Base-by-base conservation (phyloP, 2,113 vertebrate species). In the Galemys pyrenaicus region DNA sequence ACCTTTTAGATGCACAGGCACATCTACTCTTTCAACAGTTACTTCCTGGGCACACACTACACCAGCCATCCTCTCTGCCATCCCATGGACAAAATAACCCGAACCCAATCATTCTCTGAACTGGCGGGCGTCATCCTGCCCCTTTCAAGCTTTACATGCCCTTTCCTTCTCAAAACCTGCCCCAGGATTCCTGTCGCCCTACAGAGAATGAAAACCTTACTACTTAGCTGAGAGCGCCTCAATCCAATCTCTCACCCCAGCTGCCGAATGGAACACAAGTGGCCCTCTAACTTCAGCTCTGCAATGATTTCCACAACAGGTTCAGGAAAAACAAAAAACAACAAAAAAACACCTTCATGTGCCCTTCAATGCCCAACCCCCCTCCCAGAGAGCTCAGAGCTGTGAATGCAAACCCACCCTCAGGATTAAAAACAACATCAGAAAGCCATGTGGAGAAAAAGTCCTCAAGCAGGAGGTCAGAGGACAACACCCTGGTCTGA, bases 161-260 rank as follows among this genome's bases (percentile, higher is more conserved):
- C 56, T 30, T 60, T 73, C 49, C 89, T 88, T 92, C 67, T 74
- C 56, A 44, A 87, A 88, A 84, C 37, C 89, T 71, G 74, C 51
- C 86, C 54, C 68, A 35, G 51, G n/a, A 32, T 32, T 78, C 44
- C 64, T 44, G 30, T 30, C 58, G 22, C 51, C 46, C 80, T 62
- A 56, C 3, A 54, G n/a, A 87, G 39, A 65, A 87, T 10, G 30
- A 81, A 67, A 88, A 41, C 20, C 62, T 37, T 24, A 49, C 39
- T 35, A 39, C 51, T 67, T 26, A 70, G 75, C 80, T 39, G 71
- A 89, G 64, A 49, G 26, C 77, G 54, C 46, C 30, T 41, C 32
- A 39, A 44, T 37, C 79, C 37, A 60, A 44, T n/a, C 35, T 56
- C 13, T 58, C 60, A 41, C 17, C 32, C 79, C 56, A 10, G 9